Evolutionary conservation across 2,888 invertebrate species (phyloP).

Genomic region (Acanthosoma haemorrhoidale): DNA sequence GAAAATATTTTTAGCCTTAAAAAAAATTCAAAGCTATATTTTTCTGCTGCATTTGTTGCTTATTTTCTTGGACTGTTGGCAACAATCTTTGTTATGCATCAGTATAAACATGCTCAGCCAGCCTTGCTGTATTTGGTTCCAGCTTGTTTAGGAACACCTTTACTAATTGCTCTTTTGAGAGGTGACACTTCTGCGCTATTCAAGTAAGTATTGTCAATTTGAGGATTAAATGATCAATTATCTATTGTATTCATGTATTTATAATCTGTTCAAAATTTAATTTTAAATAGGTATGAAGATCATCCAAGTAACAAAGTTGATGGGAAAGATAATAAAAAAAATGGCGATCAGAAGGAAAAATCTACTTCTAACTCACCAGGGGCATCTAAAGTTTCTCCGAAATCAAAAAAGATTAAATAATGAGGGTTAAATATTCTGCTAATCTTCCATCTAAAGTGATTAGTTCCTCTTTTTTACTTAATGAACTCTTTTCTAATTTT

Average conservation of each 20-base stretch:
- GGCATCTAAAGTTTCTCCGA: constrained; percentile 10
- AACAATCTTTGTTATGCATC: constrained; percentile 96
- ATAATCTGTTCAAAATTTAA: neutral
- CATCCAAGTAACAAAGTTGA: constrained; percentile 54
- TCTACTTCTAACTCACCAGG: neutral
- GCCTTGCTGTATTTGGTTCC: constrained; percentile 96
- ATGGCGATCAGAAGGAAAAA: constrained; percentile 36
- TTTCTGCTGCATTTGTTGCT: constrained; percentile 84
- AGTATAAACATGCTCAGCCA: constrained; percentile 97
- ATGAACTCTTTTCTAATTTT: no score
- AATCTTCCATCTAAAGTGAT: no score
- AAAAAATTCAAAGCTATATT: constrained; percentile 76
- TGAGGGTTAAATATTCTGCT: no score
- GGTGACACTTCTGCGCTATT: constrained; percentile 88
- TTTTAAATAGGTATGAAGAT: constrained; percentile 60
- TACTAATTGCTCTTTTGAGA: constrained; percentile 76
- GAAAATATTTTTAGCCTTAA: constrained; percentile 57
- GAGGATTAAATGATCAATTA: neutral
- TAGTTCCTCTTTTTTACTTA: no score
- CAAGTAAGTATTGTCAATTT: constrained; percentile 73
- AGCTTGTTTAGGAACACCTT: constrained; percentile 86
- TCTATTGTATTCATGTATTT: neutral
- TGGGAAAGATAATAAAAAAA: constrained; percentile 44
- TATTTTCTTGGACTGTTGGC: constrained; percentile 88
- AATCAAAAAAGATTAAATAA: constrained; percentile 21